Evolutionary conservation across 2,888 invertebrate species (phyloP), one percentile per base, ranked within the genome.

Genomic region (Arctia plantaginis): DNA sequence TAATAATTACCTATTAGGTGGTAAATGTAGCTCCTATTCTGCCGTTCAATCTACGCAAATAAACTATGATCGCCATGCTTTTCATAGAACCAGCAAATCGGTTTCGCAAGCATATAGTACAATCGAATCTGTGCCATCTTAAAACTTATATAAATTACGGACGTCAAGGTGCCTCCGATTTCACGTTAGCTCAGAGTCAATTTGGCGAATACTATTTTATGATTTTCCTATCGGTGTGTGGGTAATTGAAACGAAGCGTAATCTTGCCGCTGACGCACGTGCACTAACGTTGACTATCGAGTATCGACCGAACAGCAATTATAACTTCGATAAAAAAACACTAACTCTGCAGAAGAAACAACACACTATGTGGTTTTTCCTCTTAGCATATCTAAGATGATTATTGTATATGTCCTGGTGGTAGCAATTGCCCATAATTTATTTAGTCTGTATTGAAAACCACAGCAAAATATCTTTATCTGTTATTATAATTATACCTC

Each of bases 201-300:
- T 90, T 89, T 89, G 85, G 85, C 85, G 82, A 88, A 89, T 86
- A 89, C 82, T 85, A 89, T 89, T 90, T 91, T 91, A 92, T 88
- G 88, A 88, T 89, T 89, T 90, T 89, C 86, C 82, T 91, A 91
- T 91, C 90, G 86, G 84, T 84, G 85, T 86, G 85, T 85, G 79
- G 86, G 85, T 90, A 88, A 89, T 90, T 70, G 70, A 88, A 90
- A 89, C 84, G 82, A 85, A 87, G 84, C 87, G 85, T 88, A 90
- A 89, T 90, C 88, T 88, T 77, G 80, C 82, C 76, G 86, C 86
- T 92, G 93, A 92, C 92, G 92, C 92, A 92, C 91, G 86, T 88
- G 86, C 88, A 85, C 81, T 81, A 82, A 78, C 87, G 82, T 82
- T 81, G 83, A 76, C 83, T 85, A 85, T 89, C 81, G 83, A 76